Conservation (phyloP, 2,113 vertebrate species). For the Cyprinus carpio region DNA sequence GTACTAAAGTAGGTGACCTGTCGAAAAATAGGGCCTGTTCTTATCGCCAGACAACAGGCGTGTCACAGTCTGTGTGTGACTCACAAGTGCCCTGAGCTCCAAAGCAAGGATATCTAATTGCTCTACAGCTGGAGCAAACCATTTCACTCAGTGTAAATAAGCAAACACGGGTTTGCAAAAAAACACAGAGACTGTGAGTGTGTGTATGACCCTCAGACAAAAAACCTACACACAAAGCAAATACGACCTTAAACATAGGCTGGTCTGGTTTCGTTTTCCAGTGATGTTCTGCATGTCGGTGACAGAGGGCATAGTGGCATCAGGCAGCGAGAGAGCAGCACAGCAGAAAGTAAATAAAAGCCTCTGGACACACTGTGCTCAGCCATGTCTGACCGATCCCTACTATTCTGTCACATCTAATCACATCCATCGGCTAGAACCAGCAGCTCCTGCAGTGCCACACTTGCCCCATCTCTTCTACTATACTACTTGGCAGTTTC, state of each 20-base stretch:
- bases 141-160: background rate
- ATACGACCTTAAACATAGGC: background rate
- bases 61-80: background rate
- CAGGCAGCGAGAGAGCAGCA: conserved; percentile 12
- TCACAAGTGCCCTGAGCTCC: background rate
- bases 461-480: background rate
- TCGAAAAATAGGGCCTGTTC: background rate
- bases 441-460: background rate
- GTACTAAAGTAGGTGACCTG: background rate
- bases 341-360: background rate
- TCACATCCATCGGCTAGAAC: conserved; percentile 2
- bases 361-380: background rate
- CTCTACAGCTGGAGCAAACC: background rate
- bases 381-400: conserved; percentile 19
- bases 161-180: background rate
- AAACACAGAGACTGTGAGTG: background rate
- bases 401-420: conserved; percentile 29
- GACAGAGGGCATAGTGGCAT: background rate
- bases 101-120: background rate
- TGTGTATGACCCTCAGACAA: background rate
- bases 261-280: background rate
- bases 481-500: background rate
- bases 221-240: background rate
- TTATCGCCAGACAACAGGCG: conserved; percentile 49
- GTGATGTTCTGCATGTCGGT: background rate